Evolutionary conservation across 2,113 vertebrate species (phyloP).

Genomic region (Plestiodon gilberti): DNA sequence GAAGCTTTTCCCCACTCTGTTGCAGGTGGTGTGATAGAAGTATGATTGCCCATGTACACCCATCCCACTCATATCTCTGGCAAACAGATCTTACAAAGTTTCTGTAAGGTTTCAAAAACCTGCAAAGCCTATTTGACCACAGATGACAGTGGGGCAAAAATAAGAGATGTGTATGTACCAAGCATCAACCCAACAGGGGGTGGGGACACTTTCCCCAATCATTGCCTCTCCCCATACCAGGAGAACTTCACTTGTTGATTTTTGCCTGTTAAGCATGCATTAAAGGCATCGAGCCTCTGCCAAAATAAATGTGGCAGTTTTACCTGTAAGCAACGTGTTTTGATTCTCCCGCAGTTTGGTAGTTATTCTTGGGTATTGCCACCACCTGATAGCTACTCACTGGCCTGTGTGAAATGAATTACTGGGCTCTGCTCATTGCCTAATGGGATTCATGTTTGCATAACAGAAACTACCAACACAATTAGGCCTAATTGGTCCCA

Average conservation of each 20-base stretch:
- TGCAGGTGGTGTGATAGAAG: not conserved
- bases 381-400: not conserved
- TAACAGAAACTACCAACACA: conserved; percentile 43
- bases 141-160: too few relatives aligned
- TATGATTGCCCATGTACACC: not conserved
- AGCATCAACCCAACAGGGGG: not conserved
- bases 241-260: not conserved
- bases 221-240: not conserved
- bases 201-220: not conserved
- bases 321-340: not conserved
- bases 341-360: not conserved
- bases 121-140: too few relatives aligned
- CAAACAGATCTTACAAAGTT: not conserved
- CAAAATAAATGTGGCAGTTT: not conserved
- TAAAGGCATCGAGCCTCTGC: not conserved
- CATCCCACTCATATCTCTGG: not conserved
- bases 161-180: too few relatives aligned
- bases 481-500: not conserved
- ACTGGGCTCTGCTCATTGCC: conserved; percentile 36
- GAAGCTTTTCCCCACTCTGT: not conserved
- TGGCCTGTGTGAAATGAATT: conserved; percentile 38
- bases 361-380: not conserved
- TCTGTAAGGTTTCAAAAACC: not conserved
- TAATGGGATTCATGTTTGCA: conserved; percentile 43
- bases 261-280: not conserved